phyloP scores from a whole-genome alignment of 1,140 invertebrate species.

The silkworm (Bombyx mori) region DNA sequence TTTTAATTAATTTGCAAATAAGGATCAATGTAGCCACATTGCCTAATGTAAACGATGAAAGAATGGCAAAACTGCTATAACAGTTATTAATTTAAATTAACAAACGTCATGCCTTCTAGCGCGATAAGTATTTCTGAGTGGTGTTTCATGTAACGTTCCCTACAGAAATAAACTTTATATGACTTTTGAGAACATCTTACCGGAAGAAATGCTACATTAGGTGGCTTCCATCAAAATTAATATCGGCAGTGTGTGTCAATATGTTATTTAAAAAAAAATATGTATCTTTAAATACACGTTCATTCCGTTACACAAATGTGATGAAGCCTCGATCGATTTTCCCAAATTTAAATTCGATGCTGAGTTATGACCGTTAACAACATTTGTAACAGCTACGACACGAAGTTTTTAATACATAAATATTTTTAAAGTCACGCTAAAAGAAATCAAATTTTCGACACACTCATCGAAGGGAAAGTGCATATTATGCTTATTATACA shows the following conservation, averaged over 20 bases:
- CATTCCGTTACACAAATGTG: too few relatives aligned
- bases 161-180: slow-evolving; percentile 7
- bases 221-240: too few relatives aligned
- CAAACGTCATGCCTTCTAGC: slow-evolving; percentile 12
- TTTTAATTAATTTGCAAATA: slow-evolving; percentile 9
- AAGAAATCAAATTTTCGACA: neutral
- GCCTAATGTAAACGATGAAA: slow-evolving; percentile 14
- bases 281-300: too few relatives aligned
- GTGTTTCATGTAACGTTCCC: slow-evolving; percentile 6
- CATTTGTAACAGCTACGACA: too few relatives aligned
- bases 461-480: slow-evolving; percentile 44
- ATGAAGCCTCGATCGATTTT: too few relatives aligned
- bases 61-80: slow-evolving; percentile 19
- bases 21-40: slow-evolving; percentile 7
- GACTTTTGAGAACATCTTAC: neutral
- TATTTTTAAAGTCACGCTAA: neutral
- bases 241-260: too few relatives aligned
- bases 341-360: too few relatives aligned
- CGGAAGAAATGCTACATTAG: too few relatives aligned
- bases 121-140: slow-evolving; percentile 16
- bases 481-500: slow-evolving; percentile 36
- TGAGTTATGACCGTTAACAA: too few relatives aligned
- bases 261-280: too few relatives aligned
- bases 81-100: slow-evolving; percentile 22
- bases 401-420: too few relatives aligned